A percentile compares a stretch with the other conserved stretches of the same genome.
phyloP scores from a whole-genome alignment of 2,113 vertebrate species.

The Eubucco bourcierii region DNA sequence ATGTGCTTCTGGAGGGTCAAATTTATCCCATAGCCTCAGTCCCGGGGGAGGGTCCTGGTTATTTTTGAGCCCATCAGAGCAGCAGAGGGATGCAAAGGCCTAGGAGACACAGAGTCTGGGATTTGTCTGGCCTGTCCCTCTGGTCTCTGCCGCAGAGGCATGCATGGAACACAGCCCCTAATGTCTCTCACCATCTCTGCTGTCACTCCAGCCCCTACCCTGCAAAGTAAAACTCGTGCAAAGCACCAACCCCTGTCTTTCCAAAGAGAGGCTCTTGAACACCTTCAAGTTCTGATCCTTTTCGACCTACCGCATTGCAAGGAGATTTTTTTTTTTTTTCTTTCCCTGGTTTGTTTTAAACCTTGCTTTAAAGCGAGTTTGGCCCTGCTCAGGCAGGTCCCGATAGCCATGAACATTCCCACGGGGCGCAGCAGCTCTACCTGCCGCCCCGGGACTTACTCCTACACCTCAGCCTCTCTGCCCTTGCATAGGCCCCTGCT shows the following conservation, averaged over 20 bases:
- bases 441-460: neutral
- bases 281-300: neutral
- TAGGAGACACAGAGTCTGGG: neutral
- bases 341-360: neutral
- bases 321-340: neutral
- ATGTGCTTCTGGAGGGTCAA: neutral
- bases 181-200: fast-evolving
- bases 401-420: constrained; percentile 1
- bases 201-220: neutral
- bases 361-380: neutral
- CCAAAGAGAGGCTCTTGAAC: neutral
- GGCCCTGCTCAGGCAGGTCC: constrained; percentile 42
- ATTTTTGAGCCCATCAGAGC: constrained; percentile 4
- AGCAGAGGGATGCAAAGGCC: neutral
- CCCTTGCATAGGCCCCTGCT: fast-evolving
- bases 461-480: neutral
- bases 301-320: neutral
- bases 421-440: neutral
- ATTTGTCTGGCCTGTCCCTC: neutral
- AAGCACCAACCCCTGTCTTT: neutral
- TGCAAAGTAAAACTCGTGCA: neutral
- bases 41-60: neutral
- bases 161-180: neutral
- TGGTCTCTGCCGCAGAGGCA: fast-evolving
- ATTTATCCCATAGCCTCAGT: constrained; percentile 29